A percentile compares a stretch with the other conserved stretches of the same genome.
Evolutionary conservation across 1,140 invertebrate species (phyloP).

Genomic region (Bradysia coprophila): DNA sequence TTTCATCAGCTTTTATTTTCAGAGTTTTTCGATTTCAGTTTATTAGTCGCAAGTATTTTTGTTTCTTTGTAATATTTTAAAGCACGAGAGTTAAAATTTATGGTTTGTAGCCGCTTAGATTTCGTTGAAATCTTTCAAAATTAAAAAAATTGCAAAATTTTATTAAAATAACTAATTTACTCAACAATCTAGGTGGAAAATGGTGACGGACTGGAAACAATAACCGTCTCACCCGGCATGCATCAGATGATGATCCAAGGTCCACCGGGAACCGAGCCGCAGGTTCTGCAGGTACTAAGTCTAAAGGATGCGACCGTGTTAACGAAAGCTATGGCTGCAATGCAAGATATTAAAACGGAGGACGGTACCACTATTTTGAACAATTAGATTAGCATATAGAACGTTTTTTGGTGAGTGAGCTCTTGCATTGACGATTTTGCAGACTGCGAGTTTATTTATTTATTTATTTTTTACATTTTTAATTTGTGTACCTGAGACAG

Average conservation of each 20-base stretch:
- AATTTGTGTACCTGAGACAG: no score
- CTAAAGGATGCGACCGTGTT: conserved; percentile 62
- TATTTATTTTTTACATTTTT: no score
- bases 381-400: no score
- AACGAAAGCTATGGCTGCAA: conserved; percentile 53
- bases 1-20: no score
- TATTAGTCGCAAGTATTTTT: no score
- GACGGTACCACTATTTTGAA: conserved; percentile 6
- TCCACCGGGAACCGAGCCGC: conserved; percentile 43
- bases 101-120: not conserved
- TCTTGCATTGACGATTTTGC: no score
- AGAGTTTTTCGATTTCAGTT: no score
- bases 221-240: conserved; percentile 46
- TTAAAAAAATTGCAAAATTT: no score
- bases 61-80: no score
- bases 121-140: conserved; percentile 2
- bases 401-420: no score
- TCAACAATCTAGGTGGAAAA: conserved; percentile 42
- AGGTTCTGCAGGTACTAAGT: conserved; percentile 63
- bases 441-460: no score
- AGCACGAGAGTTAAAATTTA: not conserved
- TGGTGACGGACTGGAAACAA: conserved; percentile 44
- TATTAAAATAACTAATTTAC: no score
- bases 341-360: conserved; percentile 28
- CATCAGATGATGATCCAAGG: conserved; percentile 64